Base-by-base conservation (phyloP, 2,113 vertebrate species). In the Salvelinus alpinus region DNA sequence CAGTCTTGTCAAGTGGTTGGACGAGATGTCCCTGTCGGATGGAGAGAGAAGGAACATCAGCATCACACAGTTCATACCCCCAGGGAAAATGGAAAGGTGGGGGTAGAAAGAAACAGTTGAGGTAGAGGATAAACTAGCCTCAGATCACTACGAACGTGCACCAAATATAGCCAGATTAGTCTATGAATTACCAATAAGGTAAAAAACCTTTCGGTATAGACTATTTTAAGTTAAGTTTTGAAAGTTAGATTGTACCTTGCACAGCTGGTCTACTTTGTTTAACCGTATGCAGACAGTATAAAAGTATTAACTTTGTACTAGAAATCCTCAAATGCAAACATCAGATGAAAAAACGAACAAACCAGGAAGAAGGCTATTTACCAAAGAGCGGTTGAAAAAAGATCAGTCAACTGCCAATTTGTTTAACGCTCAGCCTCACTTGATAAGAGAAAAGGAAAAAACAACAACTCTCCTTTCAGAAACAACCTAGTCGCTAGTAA, bases 1-100 rank as follows among this genome's bases (percentile, higher is more conserved):
- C 85, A 99, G 92, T 66, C 96, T 92, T 3, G 94, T 90, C 87
- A 99, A 91, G 31, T 95, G 95, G 90, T 99, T 99, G 86, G 93
- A 96, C 4, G 94, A 94, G 81, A 99, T 92, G 87, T 98, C 95
- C 72, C 97, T 99, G 92, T 2, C 83, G 82, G 80, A 85, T 8
- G 4, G 25, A 13, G n/a, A 44, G 38, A n/a, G 22, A 31, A 20
- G 24, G 44, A 29, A 70, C n/a, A 57, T 64, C 9, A n/a, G 9
- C 25, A 64, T 48, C 20, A 54, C 27, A 75, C 54, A 31, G 27
- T 51, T 12, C 2, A 20, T 1, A 70, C 66, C n/a, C 66, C 31
- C 18, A 34, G 66, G 11, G 59, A 25, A 72, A 8, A 60, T 16
- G 25, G 12, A 66, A 66, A 9, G 38, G 64, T 4, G 24, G 22